Percentiles rank a stretch among this genome's conserved stretches.
phyloP scores from a whole-genome alignment of 2,888 invertebrate genomes.

The Spodoptera littoralis region DNA sequence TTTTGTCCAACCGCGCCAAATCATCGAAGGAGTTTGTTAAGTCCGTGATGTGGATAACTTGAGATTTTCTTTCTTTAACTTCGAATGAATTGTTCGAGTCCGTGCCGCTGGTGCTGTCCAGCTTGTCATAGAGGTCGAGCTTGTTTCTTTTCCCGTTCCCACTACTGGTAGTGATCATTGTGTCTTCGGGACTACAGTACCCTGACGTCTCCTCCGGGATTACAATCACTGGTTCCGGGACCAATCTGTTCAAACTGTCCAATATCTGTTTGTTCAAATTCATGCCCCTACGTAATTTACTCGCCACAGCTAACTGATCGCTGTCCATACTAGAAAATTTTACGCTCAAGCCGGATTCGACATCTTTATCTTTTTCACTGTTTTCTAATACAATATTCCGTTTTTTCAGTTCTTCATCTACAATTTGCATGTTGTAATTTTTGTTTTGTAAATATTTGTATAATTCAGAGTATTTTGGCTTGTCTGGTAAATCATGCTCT shows the following conservation, averaged over 20 bases:
- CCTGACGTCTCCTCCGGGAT: slow-evolving; percentile 51
- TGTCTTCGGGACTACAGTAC: slow-evolving; percentile 53
- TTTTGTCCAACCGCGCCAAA: slow-evolving; percentile 78
- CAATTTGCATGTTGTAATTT: slow-evolving; percentile 45
- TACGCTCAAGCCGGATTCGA: slow-evolving; percentile 8
- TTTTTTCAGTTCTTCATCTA: slow-evolving; percentile 60
- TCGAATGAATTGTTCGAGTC: slow-evolving; percentile 80
- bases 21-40: slow-evolving; percentile 80
- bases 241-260: slow-evolving; percentile 34
- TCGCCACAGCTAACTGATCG: slow-evolving; percentile 9
- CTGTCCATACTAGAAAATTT: slow-evolving; percentile 11
- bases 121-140: slow-evolving; percentile 80
- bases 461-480: slow-evolving; percentile 18
- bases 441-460: slow-evolving; percentile 38
- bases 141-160: slow-evolving; percentile 51
- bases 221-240: slow-evolving; percentile 27
- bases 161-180: slow-evolving; percentile 58
- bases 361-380: slow-evolving; percentile 15
- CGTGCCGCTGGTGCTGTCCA: slow-evolving; percentile 78
- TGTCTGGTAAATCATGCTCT: slow-evolving; percentile 4
- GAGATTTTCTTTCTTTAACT: slow-evolving; percentile 75
- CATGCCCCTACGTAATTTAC: slow-evolving; percentile 22
- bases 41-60: slow-evolving; percentile 77
- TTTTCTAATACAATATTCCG: slow-evolving; percentile 58
- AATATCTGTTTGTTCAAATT: slow-evolving; percentile 39